A percentile compares a stretch with the other conserved stretches of the same genome.
Conservation (phyloP, 2,888 invertebrate species). For the Apamea epomidion region DNA sequence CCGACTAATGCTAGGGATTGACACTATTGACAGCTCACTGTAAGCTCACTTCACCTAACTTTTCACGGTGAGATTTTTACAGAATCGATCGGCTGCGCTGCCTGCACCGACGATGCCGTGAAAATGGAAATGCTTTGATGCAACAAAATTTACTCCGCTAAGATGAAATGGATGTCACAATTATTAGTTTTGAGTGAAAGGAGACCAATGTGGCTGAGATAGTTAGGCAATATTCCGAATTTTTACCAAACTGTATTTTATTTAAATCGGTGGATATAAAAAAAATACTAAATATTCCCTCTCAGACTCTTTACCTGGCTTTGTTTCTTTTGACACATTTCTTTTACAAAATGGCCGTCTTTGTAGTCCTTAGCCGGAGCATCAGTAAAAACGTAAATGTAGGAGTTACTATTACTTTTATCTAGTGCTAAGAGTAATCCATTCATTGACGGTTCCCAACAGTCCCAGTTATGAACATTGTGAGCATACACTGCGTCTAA, state of each 20-base stretch:
- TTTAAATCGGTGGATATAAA: not conserved
- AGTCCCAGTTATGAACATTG: slow-evolving; percentile 56
- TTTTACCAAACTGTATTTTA: not conserved
- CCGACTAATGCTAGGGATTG: no score
- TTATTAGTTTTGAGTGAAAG: no score
- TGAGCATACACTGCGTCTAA: slow-evolving; percentile 35
- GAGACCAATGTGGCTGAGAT: no score
- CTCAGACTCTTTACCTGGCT: slow-evolving; percentile 61
- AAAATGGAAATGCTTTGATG: not conserved
- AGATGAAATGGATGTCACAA: no score
- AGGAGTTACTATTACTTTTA: slow-evolving; percentile 66
- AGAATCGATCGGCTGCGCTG: no score
- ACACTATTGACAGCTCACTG: no score
- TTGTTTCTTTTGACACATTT: slow-evolving; percentile 68
- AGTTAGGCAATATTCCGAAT: no score
- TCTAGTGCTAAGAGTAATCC: slow-evolving; percentile 67
- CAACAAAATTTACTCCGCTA: no score
- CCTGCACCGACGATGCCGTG: not conserved
- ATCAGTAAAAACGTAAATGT: slow-evolving; percentile 73
- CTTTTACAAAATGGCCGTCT: slow-evolving; percentile 50
- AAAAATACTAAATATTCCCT: not conserved
- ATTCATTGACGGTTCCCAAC: slow-evolving; percentile 66
- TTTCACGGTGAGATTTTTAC: no score
- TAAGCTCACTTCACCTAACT: no score
- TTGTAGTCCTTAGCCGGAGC: slow-evolving; percentile 68